A percentile compares a stretch with the other conserved stretches of the same genome.
These are phyloP conservation scores for Syrista parreyssii DNA, from an alignment of 2,888 invertebrate species.

Conservation along the genomic window DNA sequence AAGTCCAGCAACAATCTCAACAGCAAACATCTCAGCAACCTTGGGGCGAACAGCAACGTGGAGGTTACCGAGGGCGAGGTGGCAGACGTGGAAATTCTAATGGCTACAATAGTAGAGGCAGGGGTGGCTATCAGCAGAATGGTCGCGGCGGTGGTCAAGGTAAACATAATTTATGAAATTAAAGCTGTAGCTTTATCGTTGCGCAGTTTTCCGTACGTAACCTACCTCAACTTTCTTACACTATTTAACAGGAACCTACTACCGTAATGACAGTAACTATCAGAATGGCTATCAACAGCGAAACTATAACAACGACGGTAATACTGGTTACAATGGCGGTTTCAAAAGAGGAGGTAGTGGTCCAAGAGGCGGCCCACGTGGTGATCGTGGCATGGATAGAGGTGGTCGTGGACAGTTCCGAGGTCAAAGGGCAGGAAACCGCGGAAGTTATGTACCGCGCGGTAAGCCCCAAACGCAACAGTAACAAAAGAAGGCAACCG, in stretches of 20 bases:
- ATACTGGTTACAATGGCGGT: constrained; percentile 51
- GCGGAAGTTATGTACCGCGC: constrained; percentile 55
- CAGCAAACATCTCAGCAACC: constrained; percentile 50
- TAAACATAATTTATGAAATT: constrained; percentile 31
- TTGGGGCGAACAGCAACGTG: constrained; percentile 58
- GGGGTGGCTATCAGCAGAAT: constrained; percentile 65
- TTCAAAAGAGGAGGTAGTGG: constrained; percentile 56
- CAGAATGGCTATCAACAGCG: constrained; percentile 66
- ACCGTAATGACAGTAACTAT: constrained; percentile 61
- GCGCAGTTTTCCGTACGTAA: background rate
- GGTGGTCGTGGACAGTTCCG: constrained; percentile 57
- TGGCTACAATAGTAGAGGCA: constrained; percentile 70
- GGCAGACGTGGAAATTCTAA: constrained; percentile 68
- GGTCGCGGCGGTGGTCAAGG: constrained; percentile 59
- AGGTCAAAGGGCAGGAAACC: constrained; percentile 65
- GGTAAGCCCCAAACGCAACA: constrained; percentile 58
- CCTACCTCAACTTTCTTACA: constrained; percentile 3
- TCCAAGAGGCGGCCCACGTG: constrained; percentile 44
- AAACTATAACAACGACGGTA: constrained; percentile 53
- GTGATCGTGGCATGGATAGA: constrained; percentile 49
- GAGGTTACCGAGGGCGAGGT: constrained; percentile 66
- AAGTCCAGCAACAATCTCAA: constrained; percentile 49
- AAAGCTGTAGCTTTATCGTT: background rate
- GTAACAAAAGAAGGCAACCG: constrained; percentile 33
- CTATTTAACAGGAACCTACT: constrained; percentile 51